Conservation (phyloP, 2,888 invertebrate species). For the Ethmia dodecea region DNA sequence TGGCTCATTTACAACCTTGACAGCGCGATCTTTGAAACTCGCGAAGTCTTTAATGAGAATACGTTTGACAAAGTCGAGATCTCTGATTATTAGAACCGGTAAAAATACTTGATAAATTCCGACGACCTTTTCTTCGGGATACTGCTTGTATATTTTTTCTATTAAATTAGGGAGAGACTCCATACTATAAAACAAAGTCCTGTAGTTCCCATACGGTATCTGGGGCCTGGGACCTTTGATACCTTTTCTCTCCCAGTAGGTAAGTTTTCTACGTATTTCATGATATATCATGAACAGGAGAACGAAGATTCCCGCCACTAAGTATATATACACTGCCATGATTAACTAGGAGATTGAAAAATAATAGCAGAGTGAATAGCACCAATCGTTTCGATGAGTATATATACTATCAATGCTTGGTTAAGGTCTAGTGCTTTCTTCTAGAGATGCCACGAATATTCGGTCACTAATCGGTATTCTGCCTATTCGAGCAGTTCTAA, state of each 20-base stretch:
- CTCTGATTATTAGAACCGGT: constrained; percentile 38
- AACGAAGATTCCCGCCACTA: too few species aligned
- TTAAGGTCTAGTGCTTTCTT: too few species aligned
- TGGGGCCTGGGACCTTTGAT: constrained; percentile 38
- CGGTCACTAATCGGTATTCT: too few species aligned
- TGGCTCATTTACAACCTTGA: constrained; percentile 22
- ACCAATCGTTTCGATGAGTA: too few species aligned
- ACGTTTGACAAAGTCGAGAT: constrained; percentile 43
- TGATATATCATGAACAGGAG: too few species aligned
- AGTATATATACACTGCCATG: too few species aligned
- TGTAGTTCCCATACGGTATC: constrained; percentile 20
- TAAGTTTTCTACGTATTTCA: neutral
- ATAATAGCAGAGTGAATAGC: too few species aligned
- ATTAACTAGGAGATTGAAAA: too few species aligned
- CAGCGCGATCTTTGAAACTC: constrained; percentile 37
- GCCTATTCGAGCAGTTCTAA: too few species aligned
- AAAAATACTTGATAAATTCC: constrained; percentile 41
- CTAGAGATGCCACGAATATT: too few species aligned
- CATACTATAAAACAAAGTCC: constrained; percentile 8
- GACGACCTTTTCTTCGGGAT: constrained; percentile 41
- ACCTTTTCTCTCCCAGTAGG: constrained; percentile 32
- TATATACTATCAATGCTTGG: too few species aligned
- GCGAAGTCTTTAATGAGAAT: constrained; percentile 49
- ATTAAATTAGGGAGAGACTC: constrained; percentile 9
- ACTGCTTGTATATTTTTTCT: constrained; percentile 12